Base-by-base conservation (phyloP, 30 jellyfish, hydroid and myxozoan species). In the Cassiopea andromeda region DNA sequence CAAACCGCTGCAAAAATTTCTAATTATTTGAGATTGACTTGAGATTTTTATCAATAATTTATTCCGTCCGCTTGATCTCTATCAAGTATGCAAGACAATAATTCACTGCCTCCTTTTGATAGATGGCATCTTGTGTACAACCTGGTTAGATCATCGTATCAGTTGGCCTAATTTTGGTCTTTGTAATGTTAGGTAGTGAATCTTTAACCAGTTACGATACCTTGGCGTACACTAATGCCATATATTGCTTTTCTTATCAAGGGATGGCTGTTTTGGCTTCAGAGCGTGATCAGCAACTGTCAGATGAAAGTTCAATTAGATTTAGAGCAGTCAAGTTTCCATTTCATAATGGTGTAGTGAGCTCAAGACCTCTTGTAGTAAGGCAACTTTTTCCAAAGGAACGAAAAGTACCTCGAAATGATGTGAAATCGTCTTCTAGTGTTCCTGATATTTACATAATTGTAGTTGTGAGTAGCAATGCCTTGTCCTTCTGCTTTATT, bases 381-480 rank as follows among this genome's bases (percentile, higher is more conserved):
- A 73, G 83, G 80, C 44, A 78, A 70, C n/a, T 87, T 78, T 70
- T 85, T 77, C 78, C 59, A 48, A 60, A 19, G 60, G 58, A 71
- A 49, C 90, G 76, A 68, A 76, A 84, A 49, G 90, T 90, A 86
- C 69, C 90, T 2, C 94, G 48, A 66, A 85, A 78, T 7, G 94
- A 87, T 19, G 17, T 2, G n/a, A 71, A 59, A 58, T 46, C 69
- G 14, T n/a, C 61, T 19, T 27, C 82, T 15, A 1, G 18, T 16
- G 73, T 87, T 46, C 94, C 94, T 49, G 94, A 87, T 12, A 78
- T 57, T 45, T 77, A 76, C 54, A 47, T 87, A 82, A 44, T 78
- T 75, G 87, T 87, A 14, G 80, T 87, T 12, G 94, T 87, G 94
- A 87, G 94, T 85, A 74, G 27, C 46, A 6, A 46, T 10, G 44